Percentiles rank a stretch among this genome's conserved stretches.
phyloP scores from a whole-genome alignment of 2,797 vertebrate genomes.

The Coluber constrictor region DNA sequence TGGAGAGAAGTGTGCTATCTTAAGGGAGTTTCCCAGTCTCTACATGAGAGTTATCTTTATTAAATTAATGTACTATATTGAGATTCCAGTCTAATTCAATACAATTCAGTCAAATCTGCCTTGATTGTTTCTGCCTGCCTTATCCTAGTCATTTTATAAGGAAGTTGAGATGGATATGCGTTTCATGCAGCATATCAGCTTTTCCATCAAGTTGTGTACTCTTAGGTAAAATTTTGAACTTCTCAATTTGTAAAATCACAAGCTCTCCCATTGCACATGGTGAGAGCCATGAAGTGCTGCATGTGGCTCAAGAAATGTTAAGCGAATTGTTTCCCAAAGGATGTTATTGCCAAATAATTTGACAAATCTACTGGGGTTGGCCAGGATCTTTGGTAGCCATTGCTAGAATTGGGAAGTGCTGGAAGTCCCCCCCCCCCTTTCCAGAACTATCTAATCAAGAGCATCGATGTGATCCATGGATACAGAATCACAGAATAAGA shows the following conservation, averaged over 20 bases:
- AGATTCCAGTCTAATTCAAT: not conserved
- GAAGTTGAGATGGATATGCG: not conserved
- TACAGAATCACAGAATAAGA: not conserved
- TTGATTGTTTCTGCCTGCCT: not conserved
- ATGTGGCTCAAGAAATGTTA: not conserved
- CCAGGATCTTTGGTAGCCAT: not conserved
- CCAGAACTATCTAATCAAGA: not conserved
- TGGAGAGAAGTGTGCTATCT: not conserved
- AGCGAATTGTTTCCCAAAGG: not conserved
- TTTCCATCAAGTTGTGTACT: not conserved
- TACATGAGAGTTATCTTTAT: not conserved
- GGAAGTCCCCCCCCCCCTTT: not conserved
- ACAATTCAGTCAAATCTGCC: not conserved
- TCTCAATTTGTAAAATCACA: not conserved
- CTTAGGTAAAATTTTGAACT: not conserved
- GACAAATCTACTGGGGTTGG: not conserved
- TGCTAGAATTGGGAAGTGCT: not conserved
- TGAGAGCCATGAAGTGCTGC: not conserved
- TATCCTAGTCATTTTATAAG: not conserved
- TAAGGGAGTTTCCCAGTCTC: not conserved
- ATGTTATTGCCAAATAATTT: not conserved
- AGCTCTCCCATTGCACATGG: not conserved
- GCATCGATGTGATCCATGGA: not conserved
- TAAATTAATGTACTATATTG: not conserved
- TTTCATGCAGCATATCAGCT: not conserved